Base-by-base conservation (phyloP, 2,888 invertebrate genomes). In the Protodeltote pygarga region DNA sequence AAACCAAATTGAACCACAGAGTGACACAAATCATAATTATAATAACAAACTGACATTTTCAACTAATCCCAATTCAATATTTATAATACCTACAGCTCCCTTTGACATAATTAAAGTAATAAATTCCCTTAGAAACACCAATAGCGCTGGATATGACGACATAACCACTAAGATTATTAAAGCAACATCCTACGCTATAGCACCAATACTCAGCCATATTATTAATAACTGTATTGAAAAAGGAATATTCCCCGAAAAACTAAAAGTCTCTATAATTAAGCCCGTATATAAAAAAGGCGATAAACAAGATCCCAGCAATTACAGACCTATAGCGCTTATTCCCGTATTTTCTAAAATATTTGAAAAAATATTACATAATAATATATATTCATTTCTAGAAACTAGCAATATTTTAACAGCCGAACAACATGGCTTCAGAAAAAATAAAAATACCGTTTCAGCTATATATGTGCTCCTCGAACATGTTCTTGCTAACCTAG, bases 301-400 rank as follows among this genome's bases (percentile, higher is more conserved):
- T 9, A 38, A 6, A 19, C 16, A 3, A 17, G 20, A 38, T 5
- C 10, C 24, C 8, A 28, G 9, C 8, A 40, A 40, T 6, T 40
- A 40, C 24, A 21, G 40, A 17, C 40, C 40, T 5, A 24, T 40
- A 14, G 31, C 40, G 13, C 19, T 29, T 4, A 16, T 39, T 20
- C 29, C 38, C 2, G 15, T 28, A 2, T 38, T 38, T 21, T 25
- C 38, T 5, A 38, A 28, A 20, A 28, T n/a, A n/a, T 27, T 25
- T 21, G 21, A 29, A 39, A 39, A 39, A 39, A 16, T 39, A 15
- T 14, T 29, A 9, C 15, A 20, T 21, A 21, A 14, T 10, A 25
- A 25, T 15, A 25, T 27, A 11, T 35, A 25, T 6, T 16, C 16
- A 13, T 24, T 17, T 17, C 11, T 25, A 10, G 35, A 35, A 35